Evolutionary conservation across 2,113 vertebrate species (phyloP), one percentile per base, ranked within the genome.

Genomic region (Pachyramphus minor): DNA sequence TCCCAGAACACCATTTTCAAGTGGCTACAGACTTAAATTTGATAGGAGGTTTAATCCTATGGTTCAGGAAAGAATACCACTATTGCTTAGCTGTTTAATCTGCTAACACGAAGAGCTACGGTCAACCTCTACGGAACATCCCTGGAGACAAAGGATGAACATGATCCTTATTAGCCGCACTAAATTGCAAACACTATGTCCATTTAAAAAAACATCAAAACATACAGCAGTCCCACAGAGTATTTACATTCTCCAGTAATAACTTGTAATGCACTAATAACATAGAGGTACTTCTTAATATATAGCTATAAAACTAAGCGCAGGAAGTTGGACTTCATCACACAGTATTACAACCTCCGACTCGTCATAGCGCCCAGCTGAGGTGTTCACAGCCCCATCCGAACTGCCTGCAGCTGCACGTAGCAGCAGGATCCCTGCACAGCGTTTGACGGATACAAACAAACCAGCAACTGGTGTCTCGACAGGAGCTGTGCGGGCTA

Each of bases 71-170:
- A 92, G 73, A 93, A 92, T 44, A 89, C 73, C 60, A 78, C 93
- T 74, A 68, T 84, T 60, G 80, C 93, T 95, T 71, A 95, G 73
- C 91, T 72, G 81, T 87, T 88, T 95, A 96, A 96, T 95, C 94
- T 92, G 87, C 79, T 93, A 75, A 91, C 87, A 68, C 0, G 27
- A 95, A 93, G 78, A 84, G 56, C 88, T 84, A 96, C 1, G 17
- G 80, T 52, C 87, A 94, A 44, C 79, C 79, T 73, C 31, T 53
- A 80, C 2, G 0, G 64, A 77, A 63, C 73, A 64, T 55, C 72
- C 94, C 68, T 4, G 47, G 44, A 89, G 85, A 95, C 87, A 95
- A 77, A 91, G 91, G 84, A 94, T 63, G 74, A 95, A 67, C 63
- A 9, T 41, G 71, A 92, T 92, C 88, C 93, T 82, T 80, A 93